Percentiles rank a stretch among this genome's conserved stretches.
These are phyloP conservation scores for Cataglyphis hispanica DNA, from an alignment of 1,140 invertebrate species.

Conservation along the genomic window DNA sequence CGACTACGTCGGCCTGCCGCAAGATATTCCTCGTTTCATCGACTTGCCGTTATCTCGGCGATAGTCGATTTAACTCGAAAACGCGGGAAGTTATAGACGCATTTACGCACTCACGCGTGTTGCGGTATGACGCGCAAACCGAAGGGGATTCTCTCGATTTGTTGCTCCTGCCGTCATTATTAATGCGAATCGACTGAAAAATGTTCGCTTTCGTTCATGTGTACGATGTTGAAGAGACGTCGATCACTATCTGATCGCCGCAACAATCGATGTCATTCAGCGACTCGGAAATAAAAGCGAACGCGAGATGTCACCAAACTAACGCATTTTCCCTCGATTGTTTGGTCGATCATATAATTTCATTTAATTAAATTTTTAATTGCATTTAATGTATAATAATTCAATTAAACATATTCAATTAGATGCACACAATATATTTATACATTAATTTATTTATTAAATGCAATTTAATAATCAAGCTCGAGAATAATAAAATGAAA, in stretches of 20 bases:
- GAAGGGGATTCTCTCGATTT: not conserved
- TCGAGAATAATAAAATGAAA: not conserved
- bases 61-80: conserved; percentile 66
- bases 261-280: conserved; percentile 18
- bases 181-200: conserved; percentile 15
- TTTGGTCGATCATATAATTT: not conserved
- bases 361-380: not conserved
- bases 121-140: not conserved
- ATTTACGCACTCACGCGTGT: conserved; percentile 10
- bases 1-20: not conserved
- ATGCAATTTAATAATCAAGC: not conserved
- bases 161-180: not conserved
- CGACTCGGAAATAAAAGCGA: not conserved
- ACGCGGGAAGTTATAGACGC: conserved; percentile 15
- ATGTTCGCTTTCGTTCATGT: conserved; percentile 23
- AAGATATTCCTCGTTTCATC: conserved; percentile 30
- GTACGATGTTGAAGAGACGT: not conserved
- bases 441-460: conserved; percentile 2
- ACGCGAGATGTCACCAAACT: not conserved
- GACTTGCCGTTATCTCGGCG: conserved; percentile 52
- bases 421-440: not conserved
- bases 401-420: conserved; percentile 26
- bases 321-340: conserved; percentile 10
- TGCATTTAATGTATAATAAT: conserved; percentile 22
- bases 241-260: conserved; percentile 20